A percentile compares a stretch with the other conserved stretches of the same genome.
phyloP scores from a whole-genome alignment of 1,140 invertebrate genomes.

The Geopemphigus sp. region DNA sequence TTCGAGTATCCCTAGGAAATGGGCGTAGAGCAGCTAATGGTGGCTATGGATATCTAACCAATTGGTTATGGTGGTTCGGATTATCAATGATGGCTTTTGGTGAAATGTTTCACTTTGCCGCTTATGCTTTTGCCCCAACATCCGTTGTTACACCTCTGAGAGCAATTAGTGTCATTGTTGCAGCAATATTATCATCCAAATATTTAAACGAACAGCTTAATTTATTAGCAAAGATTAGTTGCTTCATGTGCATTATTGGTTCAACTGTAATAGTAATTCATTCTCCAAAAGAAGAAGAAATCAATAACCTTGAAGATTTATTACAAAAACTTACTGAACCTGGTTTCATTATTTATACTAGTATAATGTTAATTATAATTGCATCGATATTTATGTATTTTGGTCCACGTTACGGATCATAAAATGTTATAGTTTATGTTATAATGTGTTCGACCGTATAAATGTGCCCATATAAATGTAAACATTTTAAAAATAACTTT shows the following conservation, averaged over 20 bases:
- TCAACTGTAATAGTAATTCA: constrained; percentile 92
- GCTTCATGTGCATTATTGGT: constrained; percentile 86
- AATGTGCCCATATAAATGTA: too few species aligned
- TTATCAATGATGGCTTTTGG: constrained; percentile 89
- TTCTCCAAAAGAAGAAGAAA: constrained; percentile 87
- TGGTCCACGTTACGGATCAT: constrained; percentile 75
- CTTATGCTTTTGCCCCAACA: constrained; percentile 95
- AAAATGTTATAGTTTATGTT: constrained; percentile 83
- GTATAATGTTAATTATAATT: constrained; percentile 66
- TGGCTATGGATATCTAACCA: constrained; percentile 88
- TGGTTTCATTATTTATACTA: constrained; percentile 76
- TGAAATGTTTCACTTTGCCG: constrained; percentile 89
- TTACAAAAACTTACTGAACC: constrained; percentile 73
- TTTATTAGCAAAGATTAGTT: constrained; percentile 88
- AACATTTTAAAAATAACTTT: too few species aligned
- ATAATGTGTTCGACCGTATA: constrained; percentile 85
- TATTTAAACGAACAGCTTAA: constrained; percentile 90
- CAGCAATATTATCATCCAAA: constrained; percentile 82
- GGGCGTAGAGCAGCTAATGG: constrained; percentile 79
- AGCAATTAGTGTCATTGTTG: constrained; percentile 87
- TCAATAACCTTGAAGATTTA: constrained; percentile 74
- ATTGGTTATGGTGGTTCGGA: constrained; percentile 95
- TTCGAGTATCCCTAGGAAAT: constrained; percentile 68
- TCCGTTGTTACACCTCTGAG: constrained; percentile 93
- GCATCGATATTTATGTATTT: constrained; percentile 70